Evolutionary conservation across 2,888 invertebrate species (phyloP).

Genomic region (Prosopocoilus inquinatus): DNA sequence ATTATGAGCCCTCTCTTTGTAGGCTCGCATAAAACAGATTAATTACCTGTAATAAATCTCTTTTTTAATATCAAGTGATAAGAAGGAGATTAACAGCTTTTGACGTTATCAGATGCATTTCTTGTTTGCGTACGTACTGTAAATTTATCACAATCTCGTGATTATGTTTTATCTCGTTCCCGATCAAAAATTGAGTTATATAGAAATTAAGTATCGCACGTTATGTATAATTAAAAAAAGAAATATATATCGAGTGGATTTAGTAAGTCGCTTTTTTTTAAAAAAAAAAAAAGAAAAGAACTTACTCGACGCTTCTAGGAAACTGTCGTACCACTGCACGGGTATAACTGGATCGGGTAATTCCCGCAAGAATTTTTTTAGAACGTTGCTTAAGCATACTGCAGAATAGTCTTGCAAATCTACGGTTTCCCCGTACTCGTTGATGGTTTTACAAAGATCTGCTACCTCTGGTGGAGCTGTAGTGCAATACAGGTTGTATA

Average conservation of each 20-base stretch:
- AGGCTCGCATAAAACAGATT: too few species aligned
- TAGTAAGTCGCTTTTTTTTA: background rate
- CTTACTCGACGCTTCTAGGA: conserved; percentile 57
- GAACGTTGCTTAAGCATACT: conserved; percentile 58
- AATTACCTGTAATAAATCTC: too few species aligned
- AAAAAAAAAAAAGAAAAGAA: conserved; percentile 17
- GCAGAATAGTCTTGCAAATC: conserved; percentile 54
- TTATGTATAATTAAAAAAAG: conserved; percentile 6
- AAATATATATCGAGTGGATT: background rate
- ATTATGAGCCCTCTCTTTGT: too few species aligned
- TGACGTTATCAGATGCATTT: too few species aligned
- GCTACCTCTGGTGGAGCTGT: conserved; percentile 61
- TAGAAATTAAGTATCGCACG: background rate
- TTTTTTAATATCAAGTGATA: too few species aligned
- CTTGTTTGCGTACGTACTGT: too few species aligned
- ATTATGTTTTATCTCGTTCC: background rate
- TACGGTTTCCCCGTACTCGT: conserved; percentile 45
- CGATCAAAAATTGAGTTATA: background rate
- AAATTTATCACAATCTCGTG: too few species aligned
- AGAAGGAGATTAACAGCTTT: too few species aligned
- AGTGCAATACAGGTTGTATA: conserved; percentile 66
- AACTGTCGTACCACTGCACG: conserved; percentile 69
- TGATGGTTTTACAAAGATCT: conserved; percentile 56
- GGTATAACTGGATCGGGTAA: conserved; percentile 75
- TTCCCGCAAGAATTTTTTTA: conserved; percentile 72